Evolutionary conservation across 2,797 vertebrate genomes (phyloP).

Genomic region (Sus cebifrons): DNA sequence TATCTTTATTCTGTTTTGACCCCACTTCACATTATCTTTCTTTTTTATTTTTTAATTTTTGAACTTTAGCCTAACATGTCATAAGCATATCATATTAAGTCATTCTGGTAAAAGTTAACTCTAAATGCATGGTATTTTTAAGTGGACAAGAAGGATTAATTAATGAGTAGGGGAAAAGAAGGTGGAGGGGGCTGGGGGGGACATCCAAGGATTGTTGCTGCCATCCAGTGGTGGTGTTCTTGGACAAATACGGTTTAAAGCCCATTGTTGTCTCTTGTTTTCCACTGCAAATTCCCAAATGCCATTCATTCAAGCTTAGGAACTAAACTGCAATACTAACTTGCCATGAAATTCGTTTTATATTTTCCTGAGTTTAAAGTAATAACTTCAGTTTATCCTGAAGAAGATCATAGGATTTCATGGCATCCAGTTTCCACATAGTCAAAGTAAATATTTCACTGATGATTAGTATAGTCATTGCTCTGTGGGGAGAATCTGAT

Average conservation of each 20-base stretch:
- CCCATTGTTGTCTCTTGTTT: background rate
- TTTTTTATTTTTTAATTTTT: background rate
- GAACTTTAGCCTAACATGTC: background rate
- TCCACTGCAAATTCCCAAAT: background rate
- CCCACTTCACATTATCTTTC: background rate
- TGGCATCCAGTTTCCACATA: background rate
- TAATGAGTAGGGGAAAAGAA: background rate
- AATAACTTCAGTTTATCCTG: background rate
- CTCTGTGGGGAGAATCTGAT: background rate
- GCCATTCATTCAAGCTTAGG: background rate
- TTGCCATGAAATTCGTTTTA: background rate
- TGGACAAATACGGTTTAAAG: background rate
- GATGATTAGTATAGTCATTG: no score
- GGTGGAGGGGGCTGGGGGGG: no score
- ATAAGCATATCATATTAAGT: background rate
- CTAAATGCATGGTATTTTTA: slow-evolving; percentile 34
- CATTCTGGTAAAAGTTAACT: slow-evolving; percentile 29
- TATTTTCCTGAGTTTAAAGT: background rate
- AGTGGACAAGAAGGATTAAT: background rate
- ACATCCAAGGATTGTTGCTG: slow-evolving; percentile 77
- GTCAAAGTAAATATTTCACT: no score
- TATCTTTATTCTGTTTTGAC: slow-evolving; percentile 39
- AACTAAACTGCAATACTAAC: background rate
- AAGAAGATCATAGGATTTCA: background rate
- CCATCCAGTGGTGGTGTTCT: slow-evolving; percentile 75